Evolutionary conservation across 2,113 vertebrate species (phyloP).

Genomic region (Hirundichthys speculiger): DNA sequence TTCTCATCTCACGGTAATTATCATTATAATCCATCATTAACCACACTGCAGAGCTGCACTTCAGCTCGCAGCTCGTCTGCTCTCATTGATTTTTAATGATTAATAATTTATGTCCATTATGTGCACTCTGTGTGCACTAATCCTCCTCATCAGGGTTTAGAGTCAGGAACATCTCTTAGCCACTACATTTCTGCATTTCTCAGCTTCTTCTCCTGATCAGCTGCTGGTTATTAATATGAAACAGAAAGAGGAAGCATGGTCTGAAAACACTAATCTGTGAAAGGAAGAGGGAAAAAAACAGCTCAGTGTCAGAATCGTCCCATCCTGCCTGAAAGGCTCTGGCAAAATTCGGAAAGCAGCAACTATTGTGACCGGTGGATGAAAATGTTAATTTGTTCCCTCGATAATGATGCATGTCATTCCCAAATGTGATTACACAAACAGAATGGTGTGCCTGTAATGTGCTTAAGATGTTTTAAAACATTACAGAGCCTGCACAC

Average conservation of each 20-base stretch:
- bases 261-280: slow-evolving; percentile 19
- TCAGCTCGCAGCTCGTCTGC: background rate
- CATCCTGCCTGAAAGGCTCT: slow-evolving; percentile 23
- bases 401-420: slow-evolving; percentile 63
- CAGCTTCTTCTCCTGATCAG: slow-evolving; percentile 1
- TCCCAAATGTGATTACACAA: slow-evolving; percentile 67
- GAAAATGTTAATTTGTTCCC: slow-evolving; percentile 59
- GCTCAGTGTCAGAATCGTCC: background rate
- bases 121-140: slow-evolving; percentile 3
- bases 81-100: slow-evolving; percentile 42
- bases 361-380: slow-evolving; percentile 58
- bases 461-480: slow-evolving; percentile 68
- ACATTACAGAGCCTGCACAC: slow-evolving; percentile 33
- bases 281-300: slow-evolving; percentile 18
- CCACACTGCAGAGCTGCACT: slow-evolving; percentile 2
- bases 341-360: slow-evolving; percentile 38
- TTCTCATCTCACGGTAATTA: slow-evolving; percentile 37
- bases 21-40: slow-evolving; percentile 40
- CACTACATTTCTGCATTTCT: background rate
- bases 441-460: slow-evolving; percentile 65
- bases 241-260: background rate
- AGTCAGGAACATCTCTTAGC: background rate
- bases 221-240: slow-evolving; percentile 13
- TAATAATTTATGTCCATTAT: slow-evolving; percentile 27
- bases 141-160: background rate